Evolutionary conservation across 1,140 invertebrate genomes (phyloP).

Genomic region (Brachionus paranguensis): DNA sequence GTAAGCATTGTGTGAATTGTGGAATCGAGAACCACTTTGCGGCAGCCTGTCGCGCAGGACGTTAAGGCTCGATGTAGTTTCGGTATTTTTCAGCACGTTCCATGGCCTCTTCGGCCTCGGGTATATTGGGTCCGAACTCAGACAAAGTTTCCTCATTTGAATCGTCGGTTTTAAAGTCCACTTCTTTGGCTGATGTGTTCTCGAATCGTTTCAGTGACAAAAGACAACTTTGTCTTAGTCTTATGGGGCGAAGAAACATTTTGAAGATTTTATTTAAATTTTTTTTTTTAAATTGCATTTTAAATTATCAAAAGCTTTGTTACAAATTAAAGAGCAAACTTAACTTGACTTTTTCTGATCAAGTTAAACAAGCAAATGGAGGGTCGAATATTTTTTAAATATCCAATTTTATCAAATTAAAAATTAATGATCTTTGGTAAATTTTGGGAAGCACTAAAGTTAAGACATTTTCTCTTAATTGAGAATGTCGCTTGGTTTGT

Average conservation of each 20-base stretch:
- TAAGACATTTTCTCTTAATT: background rate
- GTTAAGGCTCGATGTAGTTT: background rate
- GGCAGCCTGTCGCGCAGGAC: too few species aligned
- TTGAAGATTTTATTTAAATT: background rate
- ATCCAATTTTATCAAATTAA: too few species aligned
- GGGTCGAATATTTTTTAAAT: too few species aligned
- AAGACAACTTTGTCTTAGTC: background rate
- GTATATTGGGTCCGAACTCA: conserved; percentile 29
- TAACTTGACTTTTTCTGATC: background rate
- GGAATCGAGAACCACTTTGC: too few species aligned
- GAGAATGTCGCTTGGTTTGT: background rate
- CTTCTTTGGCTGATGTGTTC: background rate
- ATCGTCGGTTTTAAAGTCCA: conserved; percentile 2
- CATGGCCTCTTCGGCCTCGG: conserved; percentile 24
- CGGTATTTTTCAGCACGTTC: conserved; percentile 2
- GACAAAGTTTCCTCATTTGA: background rate
- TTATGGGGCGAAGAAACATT: background rate
- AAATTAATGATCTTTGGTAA: too few species aligned
- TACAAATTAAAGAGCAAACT: background rate
- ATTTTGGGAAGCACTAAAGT: background rate
- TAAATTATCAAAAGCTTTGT: background rate
- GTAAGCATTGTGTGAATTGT: too few species aligned
- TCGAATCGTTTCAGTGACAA: background rate
- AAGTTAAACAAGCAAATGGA: too few species aligned
- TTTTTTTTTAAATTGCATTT: background rate